Percentiles rank a stretch among this genome's conserved stretches.
phyloP scores from a whole-genome alignment of 2,888 invertebrate genomes.

The Eudasyphora cyanicolor region DNA sequence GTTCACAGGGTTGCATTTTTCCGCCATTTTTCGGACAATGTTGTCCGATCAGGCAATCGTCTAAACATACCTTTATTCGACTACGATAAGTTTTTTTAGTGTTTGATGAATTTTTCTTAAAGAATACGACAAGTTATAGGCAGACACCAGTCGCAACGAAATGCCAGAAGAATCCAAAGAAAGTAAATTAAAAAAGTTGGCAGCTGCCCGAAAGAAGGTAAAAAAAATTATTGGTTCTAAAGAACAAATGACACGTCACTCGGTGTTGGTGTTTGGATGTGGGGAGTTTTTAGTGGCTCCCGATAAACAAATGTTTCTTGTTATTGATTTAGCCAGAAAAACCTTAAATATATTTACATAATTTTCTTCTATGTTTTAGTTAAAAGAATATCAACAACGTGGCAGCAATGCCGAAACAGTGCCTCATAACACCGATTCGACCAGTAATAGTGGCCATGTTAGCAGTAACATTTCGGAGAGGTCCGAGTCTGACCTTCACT shows the following conservation, averaged over 20 bases:
- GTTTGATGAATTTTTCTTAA: not conserved
- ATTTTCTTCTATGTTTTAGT: constrained; percentile 67
- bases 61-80: too few relatives aligned
- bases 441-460: constrained; percentile 68
- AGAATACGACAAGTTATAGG: not conserved
- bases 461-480: constrained; percentile 74
- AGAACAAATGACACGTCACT: constrained; percentile 59
- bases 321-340: constrained; percentile 35
- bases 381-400: constrained; percentile 76
- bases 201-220: constrained; percentile 79
- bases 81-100: not conserved
- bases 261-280: constrained; percentile 14
- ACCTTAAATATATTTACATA: constrained; percentile 27
- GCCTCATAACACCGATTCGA: constrained; percentile 68
- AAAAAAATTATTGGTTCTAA: too few relatives aligned
- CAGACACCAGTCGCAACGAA: not conserved
- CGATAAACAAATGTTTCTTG: constrained; percentile 23
- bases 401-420: constrained; percentile 32
- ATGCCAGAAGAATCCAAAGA: constrained; percentile 77
- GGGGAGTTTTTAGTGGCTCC: not conserved
- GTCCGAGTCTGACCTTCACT: constrained; percentile 73
- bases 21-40: too few relatives aligned
- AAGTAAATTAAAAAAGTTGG: constrained; percentile 77
- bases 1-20: too few relatives aligned
- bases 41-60: too few relatives aligned